Percentiles rank a stretch among this genome's conserved stretches.
Conservation (phyloP, 2,888 invertebrate species). For the Matsumyia berberina region DNA sequence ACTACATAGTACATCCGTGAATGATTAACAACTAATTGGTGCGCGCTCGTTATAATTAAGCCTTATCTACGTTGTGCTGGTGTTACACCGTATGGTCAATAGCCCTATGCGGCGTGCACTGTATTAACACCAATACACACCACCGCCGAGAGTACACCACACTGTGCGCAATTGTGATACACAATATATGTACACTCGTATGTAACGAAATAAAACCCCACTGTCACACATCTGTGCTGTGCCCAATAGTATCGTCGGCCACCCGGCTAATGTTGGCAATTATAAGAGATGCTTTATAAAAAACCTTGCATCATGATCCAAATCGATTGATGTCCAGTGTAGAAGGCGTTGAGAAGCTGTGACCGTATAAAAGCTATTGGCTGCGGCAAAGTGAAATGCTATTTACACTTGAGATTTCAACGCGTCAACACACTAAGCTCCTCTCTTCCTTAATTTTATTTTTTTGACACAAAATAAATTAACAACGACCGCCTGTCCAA, state of each 20-base stretch:
- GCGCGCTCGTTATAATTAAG: conserved; percentile 19
- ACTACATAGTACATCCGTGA: too few relatives aligned
- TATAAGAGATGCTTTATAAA: conserved; percentile 54
- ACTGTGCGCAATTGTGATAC: conserved; percentile 11
- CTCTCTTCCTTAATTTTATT: conserved; percentile 4
- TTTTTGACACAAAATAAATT: not conserved
- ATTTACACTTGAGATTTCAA: conserved; percentile 60
- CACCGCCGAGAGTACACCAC: not conserved
- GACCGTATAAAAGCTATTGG: conserved; percentile 41
- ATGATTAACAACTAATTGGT: conserved; percentile 34
- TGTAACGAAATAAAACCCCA: conserved; percentile 43
- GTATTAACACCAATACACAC: conserved; percentile 8
- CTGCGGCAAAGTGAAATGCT: conserved; percentile 46
- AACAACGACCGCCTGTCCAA: not conserved
- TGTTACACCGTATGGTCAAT: not conserved
- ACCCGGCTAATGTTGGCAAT: conserved; percentile 57
- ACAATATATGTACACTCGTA: conserved; percentile 20
- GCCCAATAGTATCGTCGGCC: conserved; percentile 57
- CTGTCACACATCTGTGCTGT: conserved; percentile 37
- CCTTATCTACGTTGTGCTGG: conserved; percentile 23
- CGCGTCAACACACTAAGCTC: conserved; percentile 47
- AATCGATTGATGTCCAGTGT: conserved; percentile 65
- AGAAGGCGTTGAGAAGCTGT: conserved; percentile 42
- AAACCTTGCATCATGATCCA: conserved; percentile 57
- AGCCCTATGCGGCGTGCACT: conserved; percentile 16